phyloP scores from a whole-genome alignment of 1,140 invertebrate species.

The Phortica variegata region DNA sequence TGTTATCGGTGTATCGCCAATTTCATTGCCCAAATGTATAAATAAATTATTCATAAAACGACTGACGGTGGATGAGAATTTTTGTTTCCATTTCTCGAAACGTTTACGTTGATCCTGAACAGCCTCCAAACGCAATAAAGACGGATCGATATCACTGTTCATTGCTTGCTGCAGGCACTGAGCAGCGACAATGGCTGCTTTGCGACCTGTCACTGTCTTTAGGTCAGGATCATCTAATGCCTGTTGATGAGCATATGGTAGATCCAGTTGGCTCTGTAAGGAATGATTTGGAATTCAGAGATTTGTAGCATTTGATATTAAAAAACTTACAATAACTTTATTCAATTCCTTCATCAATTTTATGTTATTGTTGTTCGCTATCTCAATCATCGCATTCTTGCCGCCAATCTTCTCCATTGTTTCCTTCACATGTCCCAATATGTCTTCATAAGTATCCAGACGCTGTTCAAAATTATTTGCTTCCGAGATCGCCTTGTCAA shows the following conservation, averaged over 20 bases:
- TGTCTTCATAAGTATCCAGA: conserved; percentile 76
- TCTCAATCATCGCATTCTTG: conserved; percentile 86
- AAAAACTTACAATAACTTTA: conserved; percentile 71
- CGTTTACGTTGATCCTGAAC: conserved; percentile 86
- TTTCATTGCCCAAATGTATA: conserved; percentile 78
- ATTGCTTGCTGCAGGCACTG: conserved; percentile 77
- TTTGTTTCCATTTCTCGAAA: conserved; percentile 80
- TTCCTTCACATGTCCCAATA: conserved; percentile 77
- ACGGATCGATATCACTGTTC: conserved; percentile 68
- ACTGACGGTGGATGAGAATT: conserved; percentile 79
- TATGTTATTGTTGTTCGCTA: conserved; percentile 82
- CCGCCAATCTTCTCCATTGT: conserved; percentile 89
- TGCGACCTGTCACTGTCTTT: conserved; percentile 70
- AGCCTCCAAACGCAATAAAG: conserved; percentile 71
- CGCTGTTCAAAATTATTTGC: conserved; percentile 74
- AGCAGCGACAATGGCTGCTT: conserved; percentile 77
- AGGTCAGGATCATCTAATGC: conserved; percentile 76
- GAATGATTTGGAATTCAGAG: no score
- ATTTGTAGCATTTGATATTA: not conserved
- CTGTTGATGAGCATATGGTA: conserved; percentile 69
- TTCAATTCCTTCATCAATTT: conserved; percentile 77
- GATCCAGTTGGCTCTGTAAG: conserved; percentile 69
- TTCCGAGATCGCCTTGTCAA: conserved; percentile 78
- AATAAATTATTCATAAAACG: conserved; percentile 91
- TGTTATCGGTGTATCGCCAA: conserved; percentile 54